phyloP scores from a whole-genome alignment of 2,797 vertebrate species.

The Myotis daubentonii region DNA sequence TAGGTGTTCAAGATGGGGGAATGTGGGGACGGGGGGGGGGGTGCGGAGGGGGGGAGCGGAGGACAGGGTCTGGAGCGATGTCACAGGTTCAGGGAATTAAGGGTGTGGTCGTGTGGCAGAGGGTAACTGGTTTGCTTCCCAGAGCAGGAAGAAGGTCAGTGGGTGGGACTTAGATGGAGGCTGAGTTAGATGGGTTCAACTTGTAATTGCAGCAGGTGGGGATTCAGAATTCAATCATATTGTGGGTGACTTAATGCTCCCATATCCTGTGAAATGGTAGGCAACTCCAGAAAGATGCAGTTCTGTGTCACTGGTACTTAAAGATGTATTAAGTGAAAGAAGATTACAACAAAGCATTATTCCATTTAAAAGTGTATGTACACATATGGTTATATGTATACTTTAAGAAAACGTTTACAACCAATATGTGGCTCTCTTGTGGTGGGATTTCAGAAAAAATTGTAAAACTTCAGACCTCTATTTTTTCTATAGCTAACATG shows the following conservation, averaged over 20 bases:
- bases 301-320: background rate
- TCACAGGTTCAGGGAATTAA: background rate
- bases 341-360: background rate
- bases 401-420: background rate
- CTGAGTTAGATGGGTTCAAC: background rate
- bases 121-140: background rate
- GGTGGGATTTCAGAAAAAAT: background rate
- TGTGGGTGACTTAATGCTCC: background rate
- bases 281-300: background rate
- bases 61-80: background rate
- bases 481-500: background rate
- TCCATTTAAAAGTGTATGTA: background rate
- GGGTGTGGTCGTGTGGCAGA: background rate
- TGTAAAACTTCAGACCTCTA: background rate
- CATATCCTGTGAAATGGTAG: background rate
- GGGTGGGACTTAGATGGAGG: background rate
- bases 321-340: background rate
- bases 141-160: background rate
- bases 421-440: background rate
- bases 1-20: background rate
- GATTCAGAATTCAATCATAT: background rate
- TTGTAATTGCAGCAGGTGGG: background rate
- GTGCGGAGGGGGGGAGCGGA: too few species aligned
- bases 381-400: background rate
- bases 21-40: rapidly evolving